Evolutionary conservation across 1,140 invertebrate genomes (phyloP), one percentile per base, ranked within the genome.

Genomic region (Nomia melanderi): DNA sequence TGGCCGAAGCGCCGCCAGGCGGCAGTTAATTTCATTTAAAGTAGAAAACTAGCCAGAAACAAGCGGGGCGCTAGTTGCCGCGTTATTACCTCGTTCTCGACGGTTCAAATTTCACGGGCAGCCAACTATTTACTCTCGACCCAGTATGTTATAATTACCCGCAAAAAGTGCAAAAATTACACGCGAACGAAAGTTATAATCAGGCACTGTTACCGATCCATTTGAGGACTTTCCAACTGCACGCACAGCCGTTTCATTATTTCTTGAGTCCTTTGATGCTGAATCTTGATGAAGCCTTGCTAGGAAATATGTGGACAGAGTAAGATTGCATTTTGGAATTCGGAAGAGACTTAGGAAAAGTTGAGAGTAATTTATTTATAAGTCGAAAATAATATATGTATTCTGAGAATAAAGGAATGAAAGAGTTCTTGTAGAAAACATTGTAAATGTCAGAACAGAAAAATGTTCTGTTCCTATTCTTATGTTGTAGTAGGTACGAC

Each of bases 21-120:
- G 17, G 59, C 69, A 74, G 75, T 82, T 83, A 83, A 83, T 83
- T 83, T 65, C 69, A 60, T 77, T 69, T 82, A 82, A 82, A 78
- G 81, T 69, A 82, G 56, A 82, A 83, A 83, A 83, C 79, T 82
- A 76, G 41, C 47, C 11, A 12, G 44, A 70, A 83, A 74, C 54
- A 66, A 73, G 6, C 27, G 44, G 57, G 23, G 44, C 74, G 44
- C 75, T 33, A 23, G 75, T 54, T 82, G 20, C 66, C 25, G 41
- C 66, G 64, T 75, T 75, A 75, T 75, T 75, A 75, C 12, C 36
- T 44, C 53, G 54, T 75, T 59, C 73, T 23, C 63, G 27, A 5
- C 65, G 41, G 65, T 31, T 76, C 54, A 70, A 76, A 70, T 76
- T 75, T 75, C 62, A 56, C 27, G 39, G 53, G 20, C 71, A 31